phyloP scores from a whole-genome alignment of 2,888 invertebrate genomes.

The Meliscaeva auricollis region DNA sequence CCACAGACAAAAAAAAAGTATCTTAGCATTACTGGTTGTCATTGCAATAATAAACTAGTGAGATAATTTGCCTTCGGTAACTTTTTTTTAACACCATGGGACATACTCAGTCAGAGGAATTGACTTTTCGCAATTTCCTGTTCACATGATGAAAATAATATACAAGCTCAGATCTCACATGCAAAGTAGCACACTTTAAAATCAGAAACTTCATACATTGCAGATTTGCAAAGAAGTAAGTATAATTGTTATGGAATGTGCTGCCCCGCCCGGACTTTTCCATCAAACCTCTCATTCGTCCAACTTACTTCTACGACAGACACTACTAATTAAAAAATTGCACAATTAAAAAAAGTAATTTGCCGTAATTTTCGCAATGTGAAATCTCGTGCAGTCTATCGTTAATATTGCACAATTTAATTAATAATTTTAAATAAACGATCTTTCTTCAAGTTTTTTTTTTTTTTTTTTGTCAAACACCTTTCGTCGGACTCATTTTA shows the following conservation, averaged over 20 bases:
- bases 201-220: constrained; percentile 20
- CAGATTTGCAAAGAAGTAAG: constrained; percentile 27
- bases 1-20: not conserved
- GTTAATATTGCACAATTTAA: constrained; percentile 11
- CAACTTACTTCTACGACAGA: constrained; percentile 7
- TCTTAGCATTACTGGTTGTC: constrained; percentile 15
- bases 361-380: constrained; percentile 9
- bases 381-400: constrained; percentile 14
- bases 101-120: constrained; percentile 30
- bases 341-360: constrained; percentile 52
- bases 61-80: constrained; percentile 12
- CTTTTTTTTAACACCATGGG: constrained; percentile 30
- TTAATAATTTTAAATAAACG: constrained; percentile 6
- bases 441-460: not conserved
- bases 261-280: constrained; percentile 9
- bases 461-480: not conserved
- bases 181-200: constrained; percentile 30
- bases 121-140: constrained; percentile 57
- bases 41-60: constrained; percentile 17
- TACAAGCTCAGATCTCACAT: constrained; percentile 4
- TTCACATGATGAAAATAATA: constrained; percentile 6
- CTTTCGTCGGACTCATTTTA: not conserved
- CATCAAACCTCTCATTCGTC: constrained; percentile 11
- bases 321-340: constrained; percentile 46
- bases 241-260: constrained; percentile 14